Evolutionary conservation across 2,113 vertebrate species (phyloP).

Genomic region (Odontesthes bonariensis): DNA sequence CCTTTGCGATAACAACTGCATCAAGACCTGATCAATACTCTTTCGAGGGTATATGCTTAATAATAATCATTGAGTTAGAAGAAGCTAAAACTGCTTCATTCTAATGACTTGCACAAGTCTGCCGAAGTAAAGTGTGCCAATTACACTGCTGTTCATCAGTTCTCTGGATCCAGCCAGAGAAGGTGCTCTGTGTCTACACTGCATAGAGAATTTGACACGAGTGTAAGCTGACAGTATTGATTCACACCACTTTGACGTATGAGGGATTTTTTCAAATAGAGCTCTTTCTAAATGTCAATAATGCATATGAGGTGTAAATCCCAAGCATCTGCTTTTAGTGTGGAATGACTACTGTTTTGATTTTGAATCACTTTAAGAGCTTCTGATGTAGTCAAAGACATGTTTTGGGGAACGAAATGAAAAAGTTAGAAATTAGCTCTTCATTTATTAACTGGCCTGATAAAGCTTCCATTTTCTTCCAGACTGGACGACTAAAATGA

Average conservation of each 20-base stretch:
- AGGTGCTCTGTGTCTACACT: constrained; percentile 14
- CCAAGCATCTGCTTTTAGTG: background rate
- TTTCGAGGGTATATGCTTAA: constrained; percentile 27
- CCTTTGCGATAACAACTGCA: constrained; percentile 33
- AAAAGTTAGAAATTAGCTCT: too few species aligned
- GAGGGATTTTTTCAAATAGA: background rate
- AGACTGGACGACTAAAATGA: too few species aligned
- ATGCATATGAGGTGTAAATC: background rate
- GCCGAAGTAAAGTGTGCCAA: constrained; percentile 33
- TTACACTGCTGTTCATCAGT: constrained; percentile 42
- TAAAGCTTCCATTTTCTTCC: too few species aligned
- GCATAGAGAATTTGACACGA: constrained; percentile 13
- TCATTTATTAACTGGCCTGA: too few species aligned
- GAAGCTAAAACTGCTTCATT: constrained; percentile 26
- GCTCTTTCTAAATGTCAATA: constrained; percentile 12
- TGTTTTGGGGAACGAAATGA: too few species aligned
- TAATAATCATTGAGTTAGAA: constrained; percentile 23
- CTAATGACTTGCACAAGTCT: constrained; percentile 27
- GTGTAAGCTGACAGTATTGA: constrained; percentile 35
- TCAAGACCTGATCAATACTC: constrained; percentile 48
- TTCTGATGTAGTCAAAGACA: too few species aligned
- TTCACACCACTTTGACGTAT: constrained; percentile 25
- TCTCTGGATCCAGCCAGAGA: constrained; percentile 21
- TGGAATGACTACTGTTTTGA: too few species aligned
- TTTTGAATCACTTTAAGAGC: too few species aligned